Evolutionary conservation across 2,888 invertebrate species (phyloP).

Genomic region (Embidobia sp.): DNA sequence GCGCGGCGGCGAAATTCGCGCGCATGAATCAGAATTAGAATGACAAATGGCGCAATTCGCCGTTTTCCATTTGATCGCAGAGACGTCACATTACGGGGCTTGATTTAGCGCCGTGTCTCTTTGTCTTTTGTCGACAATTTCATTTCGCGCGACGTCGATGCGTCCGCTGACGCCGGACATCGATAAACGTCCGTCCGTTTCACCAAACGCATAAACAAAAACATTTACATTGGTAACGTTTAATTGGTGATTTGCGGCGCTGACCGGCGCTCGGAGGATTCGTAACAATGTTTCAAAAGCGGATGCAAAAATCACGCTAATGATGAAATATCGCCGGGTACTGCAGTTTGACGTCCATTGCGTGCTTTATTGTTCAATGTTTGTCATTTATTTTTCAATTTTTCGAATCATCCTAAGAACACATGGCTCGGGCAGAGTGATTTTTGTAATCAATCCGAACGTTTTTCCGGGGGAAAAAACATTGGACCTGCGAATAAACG

Average conservation of each 20-base stretch:
- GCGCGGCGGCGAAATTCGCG: slow-evolving; percentile 10
- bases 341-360: slow-evolving; percentile 29
- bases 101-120: slow-evolving; percentile 68
- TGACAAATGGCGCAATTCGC: slow-evolving; percentile 57
- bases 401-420: slow-evolving; percentile 23
- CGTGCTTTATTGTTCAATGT: neutral
- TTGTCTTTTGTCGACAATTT: slow-evolving; percentile 73
- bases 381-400: slow-evolving; percentile 4
- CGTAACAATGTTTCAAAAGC: slow-evolving; percentile 49
- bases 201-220: slow-evolving; percentile 78
- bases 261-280: slow-evolving; percentile 67
- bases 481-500: neutral
- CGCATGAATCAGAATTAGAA: slow-evolving; percentile 59
- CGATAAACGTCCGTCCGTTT: slow-evolving; percentile 78
- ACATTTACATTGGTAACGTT: slow-evolving; percentile 76
- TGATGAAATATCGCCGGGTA: slow-evolving; percentile 35
- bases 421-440: slow-evolving; percentile 19
- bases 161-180: slow-evolving; percentile 76
- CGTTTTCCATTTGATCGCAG: slow-evolving; percentile 56
- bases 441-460: slow-evolving; percentile 15
- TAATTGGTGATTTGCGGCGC: slow-evolving; percentile 77
- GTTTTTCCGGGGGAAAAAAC: neutral
- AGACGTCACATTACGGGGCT: slow-evolving; percentile 56
- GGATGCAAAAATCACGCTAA: slow-evolving; percentile 42
- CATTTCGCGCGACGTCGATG: slow-evolving; percentile 74